A percentile compares a stretch with the other conserved stretches of the same genome.
Conservation (phyloP, 2,888 invertebrate genomes). For the Amblyteles armatorius region DNA sequence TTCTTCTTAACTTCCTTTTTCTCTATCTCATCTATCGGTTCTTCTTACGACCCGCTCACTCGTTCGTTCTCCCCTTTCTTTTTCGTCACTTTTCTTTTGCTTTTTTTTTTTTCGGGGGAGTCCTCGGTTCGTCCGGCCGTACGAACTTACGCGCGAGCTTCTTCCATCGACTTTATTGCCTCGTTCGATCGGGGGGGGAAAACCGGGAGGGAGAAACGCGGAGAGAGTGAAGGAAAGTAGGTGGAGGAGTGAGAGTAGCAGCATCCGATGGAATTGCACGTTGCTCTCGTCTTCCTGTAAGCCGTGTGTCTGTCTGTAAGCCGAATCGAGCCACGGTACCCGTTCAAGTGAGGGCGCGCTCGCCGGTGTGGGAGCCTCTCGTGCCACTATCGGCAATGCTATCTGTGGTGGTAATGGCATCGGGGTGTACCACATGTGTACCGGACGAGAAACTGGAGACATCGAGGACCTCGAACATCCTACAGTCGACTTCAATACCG, state of each 20-base stretch:
- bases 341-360: not conserved
- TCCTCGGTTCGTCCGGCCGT: conserved; percentile 48
- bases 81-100: conserved; percentile 28
- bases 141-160: conserved; percentile 63
- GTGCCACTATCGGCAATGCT: conserved; percentile 42
- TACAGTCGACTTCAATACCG: conserved; percentile 30
- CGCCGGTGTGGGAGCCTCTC: conserved; percentile 9
- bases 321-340: conserved; percentile 28
- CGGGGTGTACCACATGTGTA: conserved; percentile 11
- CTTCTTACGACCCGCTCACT: conserved; percentile 51
- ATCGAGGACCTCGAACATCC: conserved; percentile 31
- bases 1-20: conserved; percentile 21
- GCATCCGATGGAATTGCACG: conserved; percentile 58
- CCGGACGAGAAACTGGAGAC: conserved; percentile 39
- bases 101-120: conserved; percentile 33
- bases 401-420: conserved; percentile 50
- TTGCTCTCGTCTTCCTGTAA: conserved; percentile 44
- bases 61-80: conserved; percentile 34
- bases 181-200: conserved; percentile 51
- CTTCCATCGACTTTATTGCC: conserved; percentile 68
- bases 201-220: not conserved
- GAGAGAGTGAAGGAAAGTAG: not conserved
- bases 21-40: conserved; percentile 48
- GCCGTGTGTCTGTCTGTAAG: conserved; percentile 43
- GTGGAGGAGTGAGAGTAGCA: conserved; percentile 29